Conservation (phyloP, 2,888 invertebrate genomes). For the Diachrysia chrysitis region DNA sequence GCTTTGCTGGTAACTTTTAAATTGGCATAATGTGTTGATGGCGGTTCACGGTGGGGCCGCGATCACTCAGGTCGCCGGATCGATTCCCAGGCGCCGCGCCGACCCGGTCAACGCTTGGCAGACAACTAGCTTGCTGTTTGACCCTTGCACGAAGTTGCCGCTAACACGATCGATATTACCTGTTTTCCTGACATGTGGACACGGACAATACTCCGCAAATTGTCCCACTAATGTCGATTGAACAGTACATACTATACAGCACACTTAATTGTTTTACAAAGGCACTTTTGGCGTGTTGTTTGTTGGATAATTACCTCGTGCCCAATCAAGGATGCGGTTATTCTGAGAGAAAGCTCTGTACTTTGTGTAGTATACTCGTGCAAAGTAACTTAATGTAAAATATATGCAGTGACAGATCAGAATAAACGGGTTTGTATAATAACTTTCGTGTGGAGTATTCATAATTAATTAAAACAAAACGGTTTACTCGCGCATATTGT, state of each 20-base stretch:
- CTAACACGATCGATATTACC: constrained; percentile 56
- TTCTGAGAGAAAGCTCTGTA: too few relatives aligned
- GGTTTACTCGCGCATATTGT: too few relatives aligned
- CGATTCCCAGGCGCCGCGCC: constrained; percentile 73
- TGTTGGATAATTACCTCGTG: not conserved
- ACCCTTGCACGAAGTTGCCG: constrained; percentile 62
- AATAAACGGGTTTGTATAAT: not conserved
- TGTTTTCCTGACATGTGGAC: constrained; percentile 48
- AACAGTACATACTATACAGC: not conserved
- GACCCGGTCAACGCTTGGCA: constrained; percentile 71
- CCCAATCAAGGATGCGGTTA: not conserved
- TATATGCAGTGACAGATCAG: not conserved
- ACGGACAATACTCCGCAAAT: constrained; percentile 29
- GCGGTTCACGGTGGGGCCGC: constrained; percentile 41
- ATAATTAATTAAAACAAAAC: too few relatives aligned
- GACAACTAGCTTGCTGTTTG: constrained; percentile 60
- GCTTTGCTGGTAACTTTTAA: constrained; percentile 39
- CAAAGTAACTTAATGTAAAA: not conserved
- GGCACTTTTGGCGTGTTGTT: not conserved
- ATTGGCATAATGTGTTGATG: constrained; percentile 47
- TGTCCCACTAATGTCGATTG: constrained; percentile 16
- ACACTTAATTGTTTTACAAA: not conserved
- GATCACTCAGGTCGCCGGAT: constrained; percentile 67
- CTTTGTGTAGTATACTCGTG: not conserved
- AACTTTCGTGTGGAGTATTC: too few relatives aligned